Evolutionary conservation across 1,140 invertebrate genomes (phyloP).

Genomic region (Asbolus verrucosus): DNA sequence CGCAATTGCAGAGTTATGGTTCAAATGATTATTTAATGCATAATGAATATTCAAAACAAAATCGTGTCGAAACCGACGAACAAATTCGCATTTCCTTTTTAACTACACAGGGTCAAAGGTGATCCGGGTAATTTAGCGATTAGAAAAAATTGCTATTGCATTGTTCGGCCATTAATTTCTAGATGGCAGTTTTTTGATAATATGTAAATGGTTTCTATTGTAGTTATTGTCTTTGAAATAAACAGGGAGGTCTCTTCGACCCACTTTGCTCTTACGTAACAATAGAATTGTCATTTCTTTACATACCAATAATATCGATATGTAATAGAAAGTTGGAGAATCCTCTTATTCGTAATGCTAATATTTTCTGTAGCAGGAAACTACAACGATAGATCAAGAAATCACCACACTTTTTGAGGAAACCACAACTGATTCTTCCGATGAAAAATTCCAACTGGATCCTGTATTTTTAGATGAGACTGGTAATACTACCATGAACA

Average conservation of each 20-base stretch:
- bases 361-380: conserved; percentile 32
- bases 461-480: not conserved
- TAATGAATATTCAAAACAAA: not conserved
- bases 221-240: not conserved
- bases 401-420: conserved; percentile 10
- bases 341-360: conserved; percentile 13
- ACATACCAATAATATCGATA: conserved; percentile 19
- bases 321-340: conserved; percentile 8
- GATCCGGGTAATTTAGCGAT: not conserved
- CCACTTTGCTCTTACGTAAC: conserved; percentile 17
- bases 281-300: conserved; percentile 23
- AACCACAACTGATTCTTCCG: conserved; percentile 10
- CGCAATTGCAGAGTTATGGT: conserved; percentile 11
- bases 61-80: not conserved
- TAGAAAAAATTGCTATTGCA: conserved; percentile 15
- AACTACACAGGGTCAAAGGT: conserved; percentile 6
- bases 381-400: not conserved
- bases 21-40: conserved; percentile 27
- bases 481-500: conserved; percentile 1
- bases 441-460: conserved; percentile 22
- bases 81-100: conserved; percentile 4
- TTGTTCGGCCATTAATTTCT: not conserved
- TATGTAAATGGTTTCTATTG: conserved; percentile 29
- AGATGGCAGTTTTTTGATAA: conserved; percentile 21
- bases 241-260: conserved; percentile 16